Base-by-base conservation (phyloP, 2,888 invertebrate species). In the Schrankia costaestrigalis region DNA sequence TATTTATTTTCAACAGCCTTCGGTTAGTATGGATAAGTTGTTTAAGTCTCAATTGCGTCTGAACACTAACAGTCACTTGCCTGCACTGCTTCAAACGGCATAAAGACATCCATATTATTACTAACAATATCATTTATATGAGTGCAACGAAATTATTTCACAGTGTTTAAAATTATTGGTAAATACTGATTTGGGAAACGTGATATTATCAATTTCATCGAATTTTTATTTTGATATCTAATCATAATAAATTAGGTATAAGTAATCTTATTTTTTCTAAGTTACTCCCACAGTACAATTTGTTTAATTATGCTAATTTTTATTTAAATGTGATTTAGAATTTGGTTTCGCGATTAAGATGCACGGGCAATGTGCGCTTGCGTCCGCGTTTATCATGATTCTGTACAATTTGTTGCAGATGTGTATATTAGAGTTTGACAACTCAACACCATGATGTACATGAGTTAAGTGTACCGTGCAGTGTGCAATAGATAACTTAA, bases 301-400 rank as follows among this genome's bases (percentile, higher is more conserved):
- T 70, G 36, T 69, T 71, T 64, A 57, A 68, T 71, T 66, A 70
- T 51, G 32, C 72, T 80, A 78, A 45, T 43, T 58, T 70, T 79
- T 71, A 75, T 71, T 76, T 75, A 69, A 76, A 73, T 69, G 81
- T 81, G 78, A 84, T 85, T 85, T 85, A 85, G 85, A 85, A 85
- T 86, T 84, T 86, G 79, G 83, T 84, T 85, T 76, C 78, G 59
- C 73, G 63, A 36, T 49, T 49, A 56, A 70, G 69, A 73, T 67
- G 57, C 62, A 43, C 70, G 56, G 73, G 69, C 76, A 58, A 67
- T 40, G 52, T 58, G 57, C 42, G 54, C 44, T 35, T 10, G 13
- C 12, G 9, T 12, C 10, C 8, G 10, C 8, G 18, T 14, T 19
- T 11, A 11, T 25, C 3, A 26, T n/a, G 12, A 13, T 21, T 33